Evolutionary conservation across 2,113 vertebrate species (phyloP), one percentile per base, ranked within the genome.

Genomic region (Peromyscus leucopus): DNA sequence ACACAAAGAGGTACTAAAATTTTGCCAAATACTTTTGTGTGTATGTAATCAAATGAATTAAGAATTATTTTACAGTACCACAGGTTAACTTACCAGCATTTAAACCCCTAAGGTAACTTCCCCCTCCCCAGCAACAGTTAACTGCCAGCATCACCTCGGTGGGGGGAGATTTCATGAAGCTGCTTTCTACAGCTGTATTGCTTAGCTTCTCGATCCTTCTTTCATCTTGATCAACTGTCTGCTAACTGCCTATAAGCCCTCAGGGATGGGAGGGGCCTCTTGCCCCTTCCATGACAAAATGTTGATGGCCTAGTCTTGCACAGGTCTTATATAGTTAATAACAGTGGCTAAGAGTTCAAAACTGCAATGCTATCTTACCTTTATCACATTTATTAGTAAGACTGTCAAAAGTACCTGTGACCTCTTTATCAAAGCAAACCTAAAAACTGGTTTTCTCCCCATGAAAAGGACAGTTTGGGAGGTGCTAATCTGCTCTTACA

Each of bases 351-450:
- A 31, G 21, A 63, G 82, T 42, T 61, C 15, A 63, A 61, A 42
- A 31, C 5, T 17, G 4, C 57, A 87, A 87, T 51, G 9, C 42
- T 9, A 9, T 26, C 83, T 46, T n/a, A n/a, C 83, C 79, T 75
- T 75, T 42, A 80, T 55, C 33, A 5, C 7, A 5, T 82, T 74
- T 84, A 93, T 78, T 95, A 76, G 46, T 89, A 84, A 89, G 46
- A 79, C 21, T 46, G 8, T 80, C 33, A 72, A 84, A 46, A 65
- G 21, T 48, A 24, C n/a, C 9, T 46, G 13, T 89, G 28, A 22
- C 17, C 89, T 19, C 28, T 96, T 59, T 89, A 95, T 19, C 85
- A 36, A 95, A 84, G 63, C 31, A 95, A 91, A 74, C 63, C 63
- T 78, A 84, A 48, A 91, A 55, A 63, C 61, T 84, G 31, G n/a